phyloP scores from a whole-genome alignment of 2,888 invertebrate genomes.

The Meandrusa payeni region DNA sequence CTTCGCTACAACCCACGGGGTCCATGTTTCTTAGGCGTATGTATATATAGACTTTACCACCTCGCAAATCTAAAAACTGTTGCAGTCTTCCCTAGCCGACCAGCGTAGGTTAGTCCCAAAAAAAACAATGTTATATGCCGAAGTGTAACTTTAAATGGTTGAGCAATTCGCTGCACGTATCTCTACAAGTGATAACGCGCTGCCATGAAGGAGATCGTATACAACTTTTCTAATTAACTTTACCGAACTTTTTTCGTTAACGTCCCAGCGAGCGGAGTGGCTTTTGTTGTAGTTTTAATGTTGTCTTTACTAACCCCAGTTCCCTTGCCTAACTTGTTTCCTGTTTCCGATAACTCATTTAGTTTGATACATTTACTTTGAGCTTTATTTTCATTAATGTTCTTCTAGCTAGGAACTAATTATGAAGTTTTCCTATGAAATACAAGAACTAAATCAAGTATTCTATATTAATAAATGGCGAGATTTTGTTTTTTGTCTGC shows the following conservation, averaged over 20 bases:
- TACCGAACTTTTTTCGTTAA: slow-evolving; percentile 60
- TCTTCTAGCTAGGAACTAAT: no score
- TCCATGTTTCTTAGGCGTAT: no score
- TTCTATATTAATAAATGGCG: no score
- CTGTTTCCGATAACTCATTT: slow-evolving; percentile 21
- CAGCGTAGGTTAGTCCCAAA: no score
- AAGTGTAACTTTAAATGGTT: slow-evolving; percentile 13
- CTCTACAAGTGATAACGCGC: slow-evolving; percentile 16
- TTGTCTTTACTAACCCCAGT: slow-evolving; percentile 33
- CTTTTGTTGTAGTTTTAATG: slow-evolving; percentile 55
- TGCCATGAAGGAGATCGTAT: slow-evolving; percentile 29
- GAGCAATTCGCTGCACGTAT: slow-evolving; percentile 23
- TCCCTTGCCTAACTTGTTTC: slow-evolving; percentile 17
- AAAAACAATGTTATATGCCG: neutral
- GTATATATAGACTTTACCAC: no score
- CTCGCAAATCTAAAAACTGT: no score
- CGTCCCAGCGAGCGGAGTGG: slow-evolving; percentile 44
- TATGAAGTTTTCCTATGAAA: no score
- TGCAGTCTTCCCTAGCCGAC: no score
- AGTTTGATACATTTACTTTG: slow-evolving; percentile 20
- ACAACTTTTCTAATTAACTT: slow-evolving; percentile 72
- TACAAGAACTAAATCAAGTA: no score
- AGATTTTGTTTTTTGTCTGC: no score
- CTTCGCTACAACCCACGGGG: no score
- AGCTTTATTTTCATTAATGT: neutral